Evolutionary conservation across 2,888 invertebrate species (phyloP).

Genomic region (Mongoloraphidia duomilia): DNA sequence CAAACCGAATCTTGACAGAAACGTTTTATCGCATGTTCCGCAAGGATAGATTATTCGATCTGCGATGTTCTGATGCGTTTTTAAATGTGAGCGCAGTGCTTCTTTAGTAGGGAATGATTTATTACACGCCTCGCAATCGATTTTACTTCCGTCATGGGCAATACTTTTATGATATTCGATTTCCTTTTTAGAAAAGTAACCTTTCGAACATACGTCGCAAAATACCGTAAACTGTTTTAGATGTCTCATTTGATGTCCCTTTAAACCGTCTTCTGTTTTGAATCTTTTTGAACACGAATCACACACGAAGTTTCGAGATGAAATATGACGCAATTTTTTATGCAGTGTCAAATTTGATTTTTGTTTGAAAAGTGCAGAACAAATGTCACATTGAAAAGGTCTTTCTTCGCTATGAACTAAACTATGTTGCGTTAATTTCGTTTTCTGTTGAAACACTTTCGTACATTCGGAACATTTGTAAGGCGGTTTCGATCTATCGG

Average conservation of each 20-base stretch:
- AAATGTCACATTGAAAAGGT: conserved; percentile 1
- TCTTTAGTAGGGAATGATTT: not conserved
- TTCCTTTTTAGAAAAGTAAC: not conserved
- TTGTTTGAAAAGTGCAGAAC: not conserved
- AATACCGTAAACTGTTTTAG: not conserved
- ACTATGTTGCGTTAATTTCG: not conserved
- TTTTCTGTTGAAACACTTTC: not conserved
- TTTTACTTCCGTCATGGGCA: not conserved
- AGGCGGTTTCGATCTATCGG: conserved; percentile 28
- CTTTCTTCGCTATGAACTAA: not conserved
- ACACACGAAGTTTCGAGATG: not conserved
- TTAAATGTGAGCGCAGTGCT: not conserved
- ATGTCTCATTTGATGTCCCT: not conserved
- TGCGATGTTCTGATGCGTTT: not conserved
- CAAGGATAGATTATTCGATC: not conserved
- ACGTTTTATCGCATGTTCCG: not conserved
- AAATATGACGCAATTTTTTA: too few relatives aligned
- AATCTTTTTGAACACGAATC: not conserved
- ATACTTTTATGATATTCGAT: not conserved
- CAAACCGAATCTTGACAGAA: not conserved
- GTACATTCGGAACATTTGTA: not conserved
- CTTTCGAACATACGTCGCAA: not conserved
- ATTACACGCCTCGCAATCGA: not conserved
- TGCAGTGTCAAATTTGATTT: too few relatives aligned
- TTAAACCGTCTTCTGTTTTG: not conserved